Percentiles rank a stretch among this genome's conserved stretches.
Evolutionary conservation across 2,113 vertebrate species (phyloP).

Genomic region (Tachycineta bicolor): DNA sequence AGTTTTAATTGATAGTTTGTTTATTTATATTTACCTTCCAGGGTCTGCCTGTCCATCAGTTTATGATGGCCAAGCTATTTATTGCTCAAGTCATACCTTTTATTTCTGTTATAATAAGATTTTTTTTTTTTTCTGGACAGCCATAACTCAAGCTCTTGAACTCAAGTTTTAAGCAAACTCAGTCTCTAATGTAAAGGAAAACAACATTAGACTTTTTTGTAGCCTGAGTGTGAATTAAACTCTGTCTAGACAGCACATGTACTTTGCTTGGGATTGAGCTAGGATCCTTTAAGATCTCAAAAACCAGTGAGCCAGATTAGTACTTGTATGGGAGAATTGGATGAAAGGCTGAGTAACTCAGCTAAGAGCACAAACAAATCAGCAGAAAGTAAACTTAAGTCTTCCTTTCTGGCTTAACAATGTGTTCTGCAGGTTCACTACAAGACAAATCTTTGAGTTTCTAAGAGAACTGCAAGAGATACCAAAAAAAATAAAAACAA

Average conservation of each 20-base stretch:
- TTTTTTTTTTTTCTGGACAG: neutral
- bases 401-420: neutral
- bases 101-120: neutral
- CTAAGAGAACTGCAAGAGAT: neutral
- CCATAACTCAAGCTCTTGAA: neutral
- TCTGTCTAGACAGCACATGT: neutral
- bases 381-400: constrained; percentile 26
- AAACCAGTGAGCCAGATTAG: neutral
- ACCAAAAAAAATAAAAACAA: neutral
- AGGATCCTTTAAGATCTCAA: constrained; percentile 20
- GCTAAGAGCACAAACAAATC: constrained; percentile 25
- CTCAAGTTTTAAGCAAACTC: neutral
- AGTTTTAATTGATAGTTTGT: neutral
- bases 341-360: neutral
- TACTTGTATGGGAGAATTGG: constrained; percentile 20
- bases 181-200: neutral
- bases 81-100: neutral
- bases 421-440: neutral
- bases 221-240: neutral
- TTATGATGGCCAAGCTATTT: neutral
- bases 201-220: neutral
- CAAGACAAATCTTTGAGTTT: neutral
- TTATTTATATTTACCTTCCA: neutral
- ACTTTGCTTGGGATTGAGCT: constrained; percentile 12
- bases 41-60: neutral